Evolutionary conservation across 1,140 invertebrate species (phyloP).

Genomic region (Drosophila carrolli): DNA sequence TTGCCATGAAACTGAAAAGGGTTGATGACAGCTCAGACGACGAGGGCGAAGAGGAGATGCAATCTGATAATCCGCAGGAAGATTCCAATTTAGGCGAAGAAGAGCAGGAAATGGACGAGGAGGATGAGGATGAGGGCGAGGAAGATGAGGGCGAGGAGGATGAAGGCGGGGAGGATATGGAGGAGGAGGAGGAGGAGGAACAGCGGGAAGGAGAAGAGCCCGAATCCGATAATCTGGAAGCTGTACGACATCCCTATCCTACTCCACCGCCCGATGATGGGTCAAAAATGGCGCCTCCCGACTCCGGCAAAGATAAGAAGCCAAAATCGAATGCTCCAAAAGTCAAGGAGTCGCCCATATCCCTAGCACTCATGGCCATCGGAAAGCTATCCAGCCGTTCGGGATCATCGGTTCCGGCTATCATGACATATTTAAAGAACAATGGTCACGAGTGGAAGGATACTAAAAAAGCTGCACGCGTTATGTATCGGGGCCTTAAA

Average conservation of each 20-base stretch:
- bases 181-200: background rate
- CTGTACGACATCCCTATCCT: slow-evolving; percentile 26
- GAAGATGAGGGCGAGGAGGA: background rate
- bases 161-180: background rate
- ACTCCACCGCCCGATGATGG: slow-evolving; percentile 51
- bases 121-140: background rate
- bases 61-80: background rate
- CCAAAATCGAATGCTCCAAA: background rate
- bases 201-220: background rate
- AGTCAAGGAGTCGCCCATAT: background rate
- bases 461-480: background rate
- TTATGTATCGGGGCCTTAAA: slow-evolving; percentile 28
- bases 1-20: background rate
- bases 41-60: slow-evolving; percentile 10
- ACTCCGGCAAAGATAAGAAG: background rate
- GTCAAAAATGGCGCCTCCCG: slow-evolving; percentile 9
- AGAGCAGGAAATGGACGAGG: slow-evolving; percentile 1
- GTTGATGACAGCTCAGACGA: background rate
- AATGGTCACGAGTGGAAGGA: slow-evolving; percentile 25
- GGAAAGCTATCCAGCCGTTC: slow-evolving; percentile 5
- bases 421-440: slow-evolving; percentile 34
- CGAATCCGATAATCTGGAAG: background rate
- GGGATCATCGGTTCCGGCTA: slow-evolving; percentile 53
- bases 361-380: slow-evolving; percentile 26
- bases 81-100: background rate